Evolutionary conservation across 2,888 invertebrate species (phyloP).

Genomic region (Synergus japonicus): DNA sequence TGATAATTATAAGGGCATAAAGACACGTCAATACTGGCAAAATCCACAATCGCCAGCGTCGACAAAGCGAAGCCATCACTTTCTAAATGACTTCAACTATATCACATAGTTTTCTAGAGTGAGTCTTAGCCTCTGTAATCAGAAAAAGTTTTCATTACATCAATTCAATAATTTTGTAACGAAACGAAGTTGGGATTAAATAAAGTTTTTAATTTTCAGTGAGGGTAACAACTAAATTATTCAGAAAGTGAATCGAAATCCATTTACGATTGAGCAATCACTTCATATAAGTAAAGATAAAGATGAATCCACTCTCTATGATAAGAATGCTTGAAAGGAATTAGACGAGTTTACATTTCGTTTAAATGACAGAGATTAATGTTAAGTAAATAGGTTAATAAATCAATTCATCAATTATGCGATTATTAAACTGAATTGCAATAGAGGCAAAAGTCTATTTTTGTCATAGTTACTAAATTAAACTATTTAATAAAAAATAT

Average conservation of each 20-base stretch:
- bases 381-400: not conserved
- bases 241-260: not conserved
- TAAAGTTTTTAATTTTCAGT: not conserved
- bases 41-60: conserved; percentile 92
- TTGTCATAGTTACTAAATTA: not conserved
- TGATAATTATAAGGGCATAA: conserved; percentile 89
- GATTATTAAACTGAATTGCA: not conserved
- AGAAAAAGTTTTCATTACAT: not conserved
- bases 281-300: not conserved
- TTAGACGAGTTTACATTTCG: not conserved
- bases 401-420: not conserved
- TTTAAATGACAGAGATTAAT: not conserved
- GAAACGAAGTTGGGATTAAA: not conserved
- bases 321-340: not conserved
- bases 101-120: conserved; percentile 63
- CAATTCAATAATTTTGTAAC: not conserved
- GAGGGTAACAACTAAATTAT: not conserved
- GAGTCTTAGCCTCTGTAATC: conserved; percentile 3
- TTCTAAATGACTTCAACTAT: conserved; percentile 43
- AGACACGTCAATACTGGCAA: conserved; percentile 88
- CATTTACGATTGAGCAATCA: not conserved
- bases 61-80: conserved; percentile 73
- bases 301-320: not conserved
- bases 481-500: not conserved
- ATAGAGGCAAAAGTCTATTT: not conserved